These are phyloP conservation scores for Nyctibius grandis DNA, from an alignment of 2,797 vertebrate species.

Conservation along the genomic window DNA sequence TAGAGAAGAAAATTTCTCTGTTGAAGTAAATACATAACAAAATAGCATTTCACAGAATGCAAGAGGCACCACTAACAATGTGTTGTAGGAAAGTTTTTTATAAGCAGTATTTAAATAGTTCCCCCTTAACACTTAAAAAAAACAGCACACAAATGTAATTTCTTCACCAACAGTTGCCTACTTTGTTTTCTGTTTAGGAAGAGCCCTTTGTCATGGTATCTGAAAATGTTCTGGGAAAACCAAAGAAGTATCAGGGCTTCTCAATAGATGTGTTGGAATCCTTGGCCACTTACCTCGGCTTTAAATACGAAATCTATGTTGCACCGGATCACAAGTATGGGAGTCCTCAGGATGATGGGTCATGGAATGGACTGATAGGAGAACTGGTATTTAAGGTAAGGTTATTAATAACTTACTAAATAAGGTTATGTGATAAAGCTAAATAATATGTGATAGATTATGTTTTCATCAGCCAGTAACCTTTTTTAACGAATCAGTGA, in stretches of 20 bases:
- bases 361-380: conserved; percentile 96
- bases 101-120: background rate
- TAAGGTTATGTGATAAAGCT: background rate
- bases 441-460: accelerated
- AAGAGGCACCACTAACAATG: background rate
- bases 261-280: conserved; percentile 96
- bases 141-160: background rate
- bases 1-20: background rate
- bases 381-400: conserved; percentile 97
- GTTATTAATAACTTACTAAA: background rate
- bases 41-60: background rate
- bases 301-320: conserved; percentile 97
- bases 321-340: conserved; percentile 97
- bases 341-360: conserved; percentile 89
- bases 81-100: background rate
- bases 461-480: background rate
- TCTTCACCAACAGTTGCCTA: background rate
- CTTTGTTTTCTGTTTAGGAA: conserved; percentile 79
- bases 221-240: conserved; percentile 96
- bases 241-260: conserved; percentile 97
- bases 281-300: conserved; percentile 93
- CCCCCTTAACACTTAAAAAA: background rate
- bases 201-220: conserved; percentile 99
- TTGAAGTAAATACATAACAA: background rate
- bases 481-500: background rate